A percentile compares a stretch with the other conserved stretches of the same genome.
phyloP scores from a whole-genome alignment of 2,888 invertebrate genomes.

The Sinopyrophorus schimmeli region DNA sequence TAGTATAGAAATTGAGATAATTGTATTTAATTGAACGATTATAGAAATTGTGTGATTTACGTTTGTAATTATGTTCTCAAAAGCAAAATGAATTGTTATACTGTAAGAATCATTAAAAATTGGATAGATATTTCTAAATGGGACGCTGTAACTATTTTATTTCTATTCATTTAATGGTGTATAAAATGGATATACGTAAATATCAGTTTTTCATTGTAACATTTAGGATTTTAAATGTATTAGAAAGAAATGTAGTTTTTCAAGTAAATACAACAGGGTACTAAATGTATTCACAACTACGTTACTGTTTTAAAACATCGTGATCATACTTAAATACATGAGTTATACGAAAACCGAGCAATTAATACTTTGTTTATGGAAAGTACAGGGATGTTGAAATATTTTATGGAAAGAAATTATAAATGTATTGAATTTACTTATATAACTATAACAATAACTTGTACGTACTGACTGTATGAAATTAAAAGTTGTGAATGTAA shows the following conservation, averaged over 20 bases:
- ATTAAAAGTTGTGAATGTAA: conserved; percentile 33
- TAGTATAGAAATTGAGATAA: conserved; percentile 33
- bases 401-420: conserved; percentile 29
- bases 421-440: conserved; percentile 25
- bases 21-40: conserved; percentile 15
- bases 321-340: conserved; percentile 24
- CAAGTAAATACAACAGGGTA: conserved; percentile 30
- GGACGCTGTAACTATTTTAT: too few species aligned
- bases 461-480: conserved; percentile 27
- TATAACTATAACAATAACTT: conserved; percentile 21
- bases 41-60: conserved; percentile 18
- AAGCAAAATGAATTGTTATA: too few species aligned
- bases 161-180: too few species aligned
- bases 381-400: conserved; percentile 30
- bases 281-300: conserved; percentile 31
- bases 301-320: conserved; percentile 18
- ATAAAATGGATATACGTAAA: too few species aligned
- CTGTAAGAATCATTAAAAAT: too few species aligned
- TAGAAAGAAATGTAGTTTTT: conserved; percentile 27
- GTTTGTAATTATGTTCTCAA: too few species aligned
- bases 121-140: too few species aligned
- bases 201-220: too few species aligned
- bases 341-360: conserved; percentile 26
- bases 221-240: too few species aligned
- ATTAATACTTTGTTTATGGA: conserved; percentile 23